These are phyloP conservation scores for Patella vulgata DNA, from an alignment of 1,140 invertebrate species.

Conservation along the genomic window DNA sequence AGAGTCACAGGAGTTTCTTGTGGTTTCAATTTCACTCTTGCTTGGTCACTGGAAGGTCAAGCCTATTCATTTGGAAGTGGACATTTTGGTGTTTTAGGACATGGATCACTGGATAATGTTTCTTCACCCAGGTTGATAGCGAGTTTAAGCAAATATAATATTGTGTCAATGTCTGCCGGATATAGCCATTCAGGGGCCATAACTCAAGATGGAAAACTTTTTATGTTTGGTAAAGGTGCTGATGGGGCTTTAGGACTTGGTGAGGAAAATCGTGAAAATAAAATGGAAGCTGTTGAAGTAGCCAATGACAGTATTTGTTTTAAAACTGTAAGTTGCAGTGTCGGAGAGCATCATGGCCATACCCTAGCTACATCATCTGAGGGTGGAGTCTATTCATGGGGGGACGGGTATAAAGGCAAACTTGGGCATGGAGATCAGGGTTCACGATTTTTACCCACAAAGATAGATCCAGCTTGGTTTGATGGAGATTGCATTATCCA, in stretches of 20 bases:
- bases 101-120: constrained; percentile 27
- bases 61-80: constrained; percentile 42
- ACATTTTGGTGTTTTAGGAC: constrained; percentile 41
- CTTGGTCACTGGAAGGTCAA: constrained; percentile 34
- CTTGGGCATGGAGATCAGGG: constrained; percentile 43
- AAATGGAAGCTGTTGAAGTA: constrained; percentile 1
- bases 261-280: constrained; percentile 74
- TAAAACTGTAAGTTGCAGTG: constrained; percentile 38
- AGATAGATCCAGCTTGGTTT: constrained; percentile 75
- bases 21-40: constrained; percentile 40
- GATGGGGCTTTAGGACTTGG: constrained; percentile 92
- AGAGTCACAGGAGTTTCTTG: constrained; percentile 33
- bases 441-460: constrained; percentile 78
- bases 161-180: constrained; percentile 33
- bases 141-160: constrained; percentile 12
- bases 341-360: constrained; percentile 46
- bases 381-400: constrained; percentile 32
- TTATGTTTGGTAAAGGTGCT: constrained; percentile 94
- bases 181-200: constrained; percentile 71
- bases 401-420: constrained; percentile 47
- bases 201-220: constrained; percentile 82
- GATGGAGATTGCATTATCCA: constrained; percentile 85
- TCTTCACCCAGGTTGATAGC: constrained; percentile 15
- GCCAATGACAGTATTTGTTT: constrained; percentile 6
- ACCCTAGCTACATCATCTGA: constrained; percentile 32